Conservation (phyloP, 2,113 vertebrate species). For the Nerophis ophidion region DNA sequence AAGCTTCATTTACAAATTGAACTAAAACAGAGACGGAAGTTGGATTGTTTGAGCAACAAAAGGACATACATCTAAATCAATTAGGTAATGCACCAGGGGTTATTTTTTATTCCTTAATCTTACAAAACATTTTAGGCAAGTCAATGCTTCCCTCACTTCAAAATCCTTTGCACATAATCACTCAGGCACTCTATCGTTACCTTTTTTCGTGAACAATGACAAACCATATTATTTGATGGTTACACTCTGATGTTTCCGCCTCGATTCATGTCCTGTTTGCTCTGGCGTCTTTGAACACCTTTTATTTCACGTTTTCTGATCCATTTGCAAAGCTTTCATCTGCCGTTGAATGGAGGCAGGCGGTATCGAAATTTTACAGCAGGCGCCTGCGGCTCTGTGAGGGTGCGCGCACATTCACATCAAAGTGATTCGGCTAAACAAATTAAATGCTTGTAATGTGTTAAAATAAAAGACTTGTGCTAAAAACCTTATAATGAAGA, state of each 20-base stretch:
- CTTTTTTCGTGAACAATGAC: no score
- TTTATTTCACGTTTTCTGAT: background rate
- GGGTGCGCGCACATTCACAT: background rate
- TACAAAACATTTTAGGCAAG: no score
- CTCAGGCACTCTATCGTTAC: no score
- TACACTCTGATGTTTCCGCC: background rate
- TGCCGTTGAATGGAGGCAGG: background rate
- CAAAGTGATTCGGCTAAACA: slow-evolving; percentile 1
- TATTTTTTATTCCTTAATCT: background rate
- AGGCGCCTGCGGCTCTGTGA: background rate
- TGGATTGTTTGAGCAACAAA: background rate
- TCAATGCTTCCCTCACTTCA: no score
- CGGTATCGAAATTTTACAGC: background rate
- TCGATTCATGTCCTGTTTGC: background rate
- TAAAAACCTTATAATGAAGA: background rate
- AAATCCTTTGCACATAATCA: no score
- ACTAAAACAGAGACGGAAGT: background rate
- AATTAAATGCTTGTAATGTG: background rate
- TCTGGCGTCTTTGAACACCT: background rate
- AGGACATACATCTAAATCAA: background rate
- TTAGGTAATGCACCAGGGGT: background rate
- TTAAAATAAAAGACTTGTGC: background rate
- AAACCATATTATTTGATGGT: no score
- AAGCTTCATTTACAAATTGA: slow-evolving; percentile 11
- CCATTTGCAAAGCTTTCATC: background rate